Conservation (phyloP, 2,888 invertebrate genomes). For the Habroteleia sp. region DNA sequence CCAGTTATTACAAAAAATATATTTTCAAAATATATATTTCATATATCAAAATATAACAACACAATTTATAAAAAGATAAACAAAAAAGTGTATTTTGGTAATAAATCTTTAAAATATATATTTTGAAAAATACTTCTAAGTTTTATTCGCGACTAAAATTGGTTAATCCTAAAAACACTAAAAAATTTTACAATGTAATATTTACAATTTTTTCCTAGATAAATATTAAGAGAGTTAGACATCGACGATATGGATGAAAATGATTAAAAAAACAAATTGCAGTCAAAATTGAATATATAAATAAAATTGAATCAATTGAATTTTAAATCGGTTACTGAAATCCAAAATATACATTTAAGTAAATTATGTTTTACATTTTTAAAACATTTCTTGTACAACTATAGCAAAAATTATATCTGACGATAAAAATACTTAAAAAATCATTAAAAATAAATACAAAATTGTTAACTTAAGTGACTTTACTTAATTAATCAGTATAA, state of each 20-base stretch:
- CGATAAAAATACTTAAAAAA: no score
- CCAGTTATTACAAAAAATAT: no score
- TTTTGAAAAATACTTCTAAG: conserved; percentile 35
- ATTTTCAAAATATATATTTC: conserved; percentile 38
- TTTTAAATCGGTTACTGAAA: no score
- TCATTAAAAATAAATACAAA: conserved; percentile 32
- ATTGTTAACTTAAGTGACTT: conserved; percentile 41
- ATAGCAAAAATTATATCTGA: no score
- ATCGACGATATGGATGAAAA: neutral
- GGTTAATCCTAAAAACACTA: conserved; percentile 40
- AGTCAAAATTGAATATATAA: conserved; percentile 1
- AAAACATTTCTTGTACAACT: no score
- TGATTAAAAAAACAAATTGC: neutral
- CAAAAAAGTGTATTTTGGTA: neutral
- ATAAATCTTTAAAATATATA: conserved; percentile 21
- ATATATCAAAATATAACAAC: neutral
- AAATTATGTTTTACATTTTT: no score
- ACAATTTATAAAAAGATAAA: neutral
- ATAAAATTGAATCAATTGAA: no score
- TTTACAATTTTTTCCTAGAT: conserved; percentile 61
- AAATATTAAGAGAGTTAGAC: neutral
- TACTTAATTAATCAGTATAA: conserved; percentile 10
- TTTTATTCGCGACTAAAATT: conserved; percentile 29
- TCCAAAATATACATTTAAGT: no score
- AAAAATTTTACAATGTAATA: conserved; percentile 64